phyloP scores from a whole-genome alignment of 2,888 invertebrate species.

The Pogonocherus hispidulus region DNA sequence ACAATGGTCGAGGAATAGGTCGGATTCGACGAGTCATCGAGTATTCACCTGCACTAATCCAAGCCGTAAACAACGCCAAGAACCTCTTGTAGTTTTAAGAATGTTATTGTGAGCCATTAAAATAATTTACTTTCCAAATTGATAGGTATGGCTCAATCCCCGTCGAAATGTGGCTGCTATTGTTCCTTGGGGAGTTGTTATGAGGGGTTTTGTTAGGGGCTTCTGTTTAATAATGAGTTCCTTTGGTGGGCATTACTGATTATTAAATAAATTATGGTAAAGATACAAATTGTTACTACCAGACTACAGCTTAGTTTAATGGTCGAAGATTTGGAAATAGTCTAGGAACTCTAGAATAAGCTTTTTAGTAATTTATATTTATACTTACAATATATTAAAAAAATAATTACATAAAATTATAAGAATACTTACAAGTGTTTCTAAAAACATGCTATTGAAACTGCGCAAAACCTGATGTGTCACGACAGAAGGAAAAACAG shows the following conservation, averaged over 20 bases:
- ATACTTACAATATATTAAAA: too few relatives aligned
- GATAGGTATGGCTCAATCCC: constrained; percentile 62
- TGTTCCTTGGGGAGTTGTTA: constrained; percentile 49
- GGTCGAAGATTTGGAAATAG: too few relatives aligned
- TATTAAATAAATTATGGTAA: constrained; percentile 54
- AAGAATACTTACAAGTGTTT: too few relatives aligned
- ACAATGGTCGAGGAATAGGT: constrained; percentile 55
- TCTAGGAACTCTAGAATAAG: too few relatives aligned
- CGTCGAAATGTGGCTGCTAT: constrained; percentile 59
- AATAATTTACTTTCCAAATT: constrained; percentile 63
- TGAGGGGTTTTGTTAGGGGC: constrained; percentile 47
- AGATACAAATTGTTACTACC: too few relatives aligned
- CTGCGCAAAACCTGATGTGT: too few relatives aligned
- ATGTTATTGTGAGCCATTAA: constrained; percentile 57
- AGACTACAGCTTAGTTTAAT: too few relatives aligned
- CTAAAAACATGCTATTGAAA: too few relatives aligned
- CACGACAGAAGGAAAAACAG: too few relatives aligned
- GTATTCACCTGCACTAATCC: constrained; percentile 64
- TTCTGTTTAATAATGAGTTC: constrained; percentile 53
- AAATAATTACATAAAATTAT: too few relatives aligned
- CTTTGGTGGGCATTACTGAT: constrained; percentile 52
- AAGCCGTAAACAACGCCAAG: constrained; percentile 60
- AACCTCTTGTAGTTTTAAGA: constrained; percentile 56
- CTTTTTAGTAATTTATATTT: too few relatives aligned
- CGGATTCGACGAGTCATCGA: constrained; percentile 61